Evolutionary conservation across 2,797 vertebrate genomes (phyloP).

Genomic region (Furcifer pardalis): DNA sequence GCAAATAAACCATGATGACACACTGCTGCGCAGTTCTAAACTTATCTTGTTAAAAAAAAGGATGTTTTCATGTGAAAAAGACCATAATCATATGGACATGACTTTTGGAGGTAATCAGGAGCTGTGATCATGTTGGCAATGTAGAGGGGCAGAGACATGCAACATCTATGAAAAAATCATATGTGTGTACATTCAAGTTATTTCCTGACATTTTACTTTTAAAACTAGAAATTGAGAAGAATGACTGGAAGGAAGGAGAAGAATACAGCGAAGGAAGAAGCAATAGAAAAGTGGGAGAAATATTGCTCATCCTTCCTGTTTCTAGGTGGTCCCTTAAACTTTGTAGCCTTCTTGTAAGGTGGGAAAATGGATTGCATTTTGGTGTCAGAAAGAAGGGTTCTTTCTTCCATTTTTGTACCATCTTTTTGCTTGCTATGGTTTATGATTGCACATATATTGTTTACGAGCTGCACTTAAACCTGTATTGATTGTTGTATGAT

Average conservation of each 20-base stretch:
- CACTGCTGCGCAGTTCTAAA: too few species aligned
- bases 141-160: too few species aligned
- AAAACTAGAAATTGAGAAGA: not conserved
- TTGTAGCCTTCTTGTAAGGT: not conserved
- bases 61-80: too few species aligned
- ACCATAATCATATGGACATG: too few species aligned
- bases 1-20: too few species aligned
- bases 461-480: not conserved
- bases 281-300: not conserved
- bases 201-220: not conserved
- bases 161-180: too few species aligned
- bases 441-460: not conserved
- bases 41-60: too few species aligned
- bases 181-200: not conserved
- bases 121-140: too few species aligned
- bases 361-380: not conserved
- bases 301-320: not conserved
- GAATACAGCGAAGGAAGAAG: not conserved
- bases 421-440: not conserved
- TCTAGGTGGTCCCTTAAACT: not conserved
- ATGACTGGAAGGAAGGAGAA: not conserved
- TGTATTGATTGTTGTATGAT: not conserved
- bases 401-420: constrained; percentile 22
- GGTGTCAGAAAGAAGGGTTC: not conserved
- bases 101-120: too few species aligned